These are phyloP conservation scores for Cherax quadricarinatus DNA, from an alignment of 1,140 invertebrate genomes.

Conservation along the genomic window DNA sequence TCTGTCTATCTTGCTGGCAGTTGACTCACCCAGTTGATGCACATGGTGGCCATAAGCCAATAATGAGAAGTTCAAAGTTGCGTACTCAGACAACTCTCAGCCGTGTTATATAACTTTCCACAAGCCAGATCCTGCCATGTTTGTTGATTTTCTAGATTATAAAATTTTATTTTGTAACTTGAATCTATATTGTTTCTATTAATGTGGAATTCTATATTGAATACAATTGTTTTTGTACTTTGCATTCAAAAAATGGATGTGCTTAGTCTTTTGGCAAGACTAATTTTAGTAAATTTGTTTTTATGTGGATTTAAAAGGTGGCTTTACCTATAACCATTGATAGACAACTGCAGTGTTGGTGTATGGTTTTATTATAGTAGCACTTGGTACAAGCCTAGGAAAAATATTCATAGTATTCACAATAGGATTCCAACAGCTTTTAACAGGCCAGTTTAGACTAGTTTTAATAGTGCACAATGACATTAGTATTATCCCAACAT, in stretches of 20 bases:
- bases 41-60: slow-evolving; percentile 86
- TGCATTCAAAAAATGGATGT: not conserved
- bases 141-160: not conserved
- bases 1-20: slow-evolving; percentile 94
- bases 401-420: slow-evolving; percentile 20
- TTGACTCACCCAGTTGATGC: slow-evolving; percentile 85
- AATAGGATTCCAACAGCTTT: not conserved
- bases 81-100: slow-evolving; percentile 57
- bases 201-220: slow-evolving; percentile 20
- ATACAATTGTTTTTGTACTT: not conserved
- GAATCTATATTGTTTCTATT: slow-evolving; percentile 25
- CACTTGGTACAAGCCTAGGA: not conserved
- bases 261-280: not conserved
- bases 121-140: not conserved
- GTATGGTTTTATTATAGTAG: not conserved
- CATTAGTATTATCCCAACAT: not conserved
- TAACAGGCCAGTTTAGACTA: not conserved
- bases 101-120: slow-evolving; percentile 47
- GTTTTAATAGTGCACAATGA: slow-evolving; percentile 21
- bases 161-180: not conserved
- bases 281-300: slow-evolving; percentile 1
- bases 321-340: not conserved
- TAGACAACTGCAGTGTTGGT: not conserved
- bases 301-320: not conserved
- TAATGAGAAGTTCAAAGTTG: slow-evolving; percentile 82